These are phyloP conservation scores for Diorhabda elongata DNA, from an alignment of 1,140 invertebrate species.

Conservation along the genomic window DNA sequence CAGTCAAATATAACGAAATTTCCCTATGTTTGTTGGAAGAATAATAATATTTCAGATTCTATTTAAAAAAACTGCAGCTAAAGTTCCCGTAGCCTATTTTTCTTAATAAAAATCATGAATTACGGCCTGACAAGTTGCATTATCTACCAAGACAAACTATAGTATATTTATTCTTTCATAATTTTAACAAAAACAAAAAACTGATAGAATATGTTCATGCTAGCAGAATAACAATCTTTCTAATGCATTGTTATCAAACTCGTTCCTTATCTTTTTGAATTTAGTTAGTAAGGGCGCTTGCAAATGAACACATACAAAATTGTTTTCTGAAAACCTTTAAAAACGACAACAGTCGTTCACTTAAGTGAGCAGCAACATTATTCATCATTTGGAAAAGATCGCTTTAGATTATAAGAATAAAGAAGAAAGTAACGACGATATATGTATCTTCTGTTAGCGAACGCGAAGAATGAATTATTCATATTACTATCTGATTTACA, in stretches of 20 bases:
- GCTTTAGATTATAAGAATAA: too few species aligned
- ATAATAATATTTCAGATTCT: background rate
- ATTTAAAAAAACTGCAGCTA: background rate
- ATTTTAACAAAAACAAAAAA: background rate
- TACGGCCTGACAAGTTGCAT: background rate
- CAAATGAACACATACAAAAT: too few species aligned
- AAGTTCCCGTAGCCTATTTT: background rate
- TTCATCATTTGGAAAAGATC: too few species aligned
- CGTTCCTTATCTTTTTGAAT: background rate
- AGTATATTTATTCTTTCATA: background rate
- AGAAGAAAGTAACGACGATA: too few species aligned
- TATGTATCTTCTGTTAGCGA: too few species aligned
- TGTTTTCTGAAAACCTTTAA: too few species aligned
- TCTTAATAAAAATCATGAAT: constrained; percentile 3
- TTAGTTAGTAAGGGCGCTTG: background rate
- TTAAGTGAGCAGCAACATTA: too few species aligned
- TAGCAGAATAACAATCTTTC: background rate
- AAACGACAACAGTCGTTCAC: too few species aligned
- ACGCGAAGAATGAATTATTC: too few species aligned
- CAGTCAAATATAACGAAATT: too few species aligned
- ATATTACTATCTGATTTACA: too few species aligned
- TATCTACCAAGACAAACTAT: background rate
- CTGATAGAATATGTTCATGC: background rate
- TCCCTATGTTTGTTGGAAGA: background rate
- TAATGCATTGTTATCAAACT: constrained; percentile 8